Conservation (phyloP, 2,113 vertebrate species). For the Coptodon bakossiorum region DNA sequence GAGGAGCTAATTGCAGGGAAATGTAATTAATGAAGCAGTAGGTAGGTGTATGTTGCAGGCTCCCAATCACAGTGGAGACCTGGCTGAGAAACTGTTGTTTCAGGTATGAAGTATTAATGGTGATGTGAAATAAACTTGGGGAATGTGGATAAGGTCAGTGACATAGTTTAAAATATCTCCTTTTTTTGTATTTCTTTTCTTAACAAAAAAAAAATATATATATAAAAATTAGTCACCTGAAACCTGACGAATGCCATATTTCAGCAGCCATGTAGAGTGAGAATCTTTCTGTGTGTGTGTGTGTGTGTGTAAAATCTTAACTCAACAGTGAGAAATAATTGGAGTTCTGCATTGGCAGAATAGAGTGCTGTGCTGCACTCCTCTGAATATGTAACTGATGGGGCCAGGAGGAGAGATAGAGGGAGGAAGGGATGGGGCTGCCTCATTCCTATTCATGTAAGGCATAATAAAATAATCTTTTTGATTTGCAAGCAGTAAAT, state of each 20-base stretch:
- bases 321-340: conserved; percentile 37
- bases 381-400: conserved; percentile 27
- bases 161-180: background rate
- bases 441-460: conserved; percentile 40
- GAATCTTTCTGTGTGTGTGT: background rate
- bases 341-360: conserved; percentile 16
- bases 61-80: background rate
- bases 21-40: conserved; percentile 41
- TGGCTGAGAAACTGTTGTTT: background rate
- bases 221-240: background rate
- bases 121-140: background rate
- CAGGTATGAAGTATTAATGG: background rate
- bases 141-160: background rate
- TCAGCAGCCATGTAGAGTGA: background rate
- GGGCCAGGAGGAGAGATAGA: background rate
- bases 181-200: background rate
- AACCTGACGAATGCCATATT: background rate
- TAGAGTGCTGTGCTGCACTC: conserved; percentile 32
- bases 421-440: background rate
- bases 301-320: background rate
- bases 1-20: conserved; percentile 39
- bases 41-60: background rate
- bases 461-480: conserved; percentile 53
- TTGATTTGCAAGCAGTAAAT: conserved; percentile 50
- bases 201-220: background rate